Evolutionary conservation across 1,140 invertebrate species (phyloP).

Genomic region (Listronotus oregonensis): DNA sequence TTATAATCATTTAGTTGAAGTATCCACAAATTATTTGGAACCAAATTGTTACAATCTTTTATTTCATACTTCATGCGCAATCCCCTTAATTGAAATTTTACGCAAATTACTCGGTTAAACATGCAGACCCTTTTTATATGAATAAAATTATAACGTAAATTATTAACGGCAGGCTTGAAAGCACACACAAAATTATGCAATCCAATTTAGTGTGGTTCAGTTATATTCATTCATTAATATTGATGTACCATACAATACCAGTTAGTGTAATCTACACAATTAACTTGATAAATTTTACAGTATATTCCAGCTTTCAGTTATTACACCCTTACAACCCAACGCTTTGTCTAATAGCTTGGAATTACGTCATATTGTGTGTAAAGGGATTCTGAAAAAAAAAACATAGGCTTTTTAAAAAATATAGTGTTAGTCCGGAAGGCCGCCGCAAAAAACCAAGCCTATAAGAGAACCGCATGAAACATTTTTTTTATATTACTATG

Average conservation of each 20-base stretch:
- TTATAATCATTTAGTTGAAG: too few relatives aligned
- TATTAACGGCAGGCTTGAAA: conserved; percentile 19
- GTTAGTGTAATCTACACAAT: conserved; percentile 21
- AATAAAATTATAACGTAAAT: conserved; percentile 30
- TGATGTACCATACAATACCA: conserved; percentile 15
- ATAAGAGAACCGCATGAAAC: too few relatives aligned
- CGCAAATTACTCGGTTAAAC: conserved; percentile 12
- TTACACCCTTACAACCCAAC: background rate
- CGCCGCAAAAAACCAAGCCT: too few relatives aligned
- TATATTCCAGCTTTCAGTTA: conserved; percentile 14
- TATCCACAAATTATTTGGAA: too few relatives aligned
- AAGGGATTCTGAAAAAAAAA: too few relatives aligned
- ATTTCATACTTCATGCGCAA: background rate
- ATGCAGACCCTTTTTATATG: conserved; percentile 1
- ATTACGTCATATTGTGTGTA: too few relatives aligned
- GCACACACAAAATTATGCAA: conserved; percentile 30
- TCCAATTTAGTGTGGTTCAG: conserved; percentile 28
- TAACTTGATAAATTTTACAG: conserved; percentile 26
- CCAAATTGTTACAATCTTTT: too few relatives aligned
- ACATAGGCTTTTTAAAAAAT: too few relatives aligned
- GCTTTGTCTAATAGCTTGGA: too few relatives aligned
- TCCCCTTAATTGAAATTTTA: conserved; percentile 12
- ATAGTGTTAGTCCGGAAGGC: too few relatives aligned
- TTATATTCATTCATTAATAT: conserved; percentile 30
- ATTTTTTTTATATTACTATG: too few relatives aligned